Base-by-base conservation (phyloP, 2,888 invertebrate genomes). In the Acronicta alni region DNA sequence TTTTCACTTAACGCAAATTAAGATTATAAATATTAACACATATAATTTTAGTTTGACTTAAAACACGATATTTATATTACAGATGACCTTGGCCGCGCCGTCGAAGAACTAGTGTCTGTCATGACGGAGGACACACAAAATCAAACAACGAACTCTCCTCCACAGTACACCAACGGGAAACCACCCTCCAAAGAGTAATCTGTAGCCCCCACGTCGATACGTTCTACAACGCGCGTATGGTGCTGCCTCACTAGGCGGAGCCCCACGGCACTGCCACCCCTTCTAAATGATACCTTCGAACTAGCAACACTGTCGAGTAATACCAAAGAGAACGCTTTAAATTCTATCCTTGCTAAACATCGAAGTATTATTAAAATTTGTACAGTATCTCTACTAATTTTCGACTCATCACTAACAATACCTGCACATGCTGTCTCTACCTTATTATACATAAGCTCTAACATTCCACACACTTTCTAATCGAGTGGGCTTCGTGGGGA, bases 11-110 rank as follows among this genome's bases (percentile, higher is more conserved):
- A 23, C 23, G 23, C 5, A n/a, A n/a, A n/a, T n/a, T n/a, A n/a
- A n/a, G n/a, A n/a, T n/a, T n/a, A n/a, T n/a, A n/a, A n/a, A n/a
- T 23, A 23, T 1, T 5, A 23, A 23, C 23, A 23, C 23, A 5
- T 20, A 20, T 23, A 1, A 4, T 23, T 17, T 41, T 14, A 16
- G 23, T 8, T 42, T 42, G 23, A 23, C 14, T 23, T 9, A n/a
- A n/a, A 2, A 9, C 2, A 8, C 16, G 1, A 15, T 6, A 0
- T 38, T 9, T 12, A 23, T 20, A 20, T 7, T 48, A 45, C 94
- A 96, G 97, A 97, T 87, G 97, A 98, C 91, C 95, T 98, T 73
- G 97, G 97, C 58, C 96, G 97, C 89, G 98, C 98, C 60, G 97
- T 98, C 76, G 97, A 98, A 83, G 97, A 97, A 84, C 94, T 98